A percentile compares a stretch with the other conserved stretches of the same genome.
Conservation (phyloP, 2,113 vertebrate species). For the Brachyhypopomus gauderio region DNA sequence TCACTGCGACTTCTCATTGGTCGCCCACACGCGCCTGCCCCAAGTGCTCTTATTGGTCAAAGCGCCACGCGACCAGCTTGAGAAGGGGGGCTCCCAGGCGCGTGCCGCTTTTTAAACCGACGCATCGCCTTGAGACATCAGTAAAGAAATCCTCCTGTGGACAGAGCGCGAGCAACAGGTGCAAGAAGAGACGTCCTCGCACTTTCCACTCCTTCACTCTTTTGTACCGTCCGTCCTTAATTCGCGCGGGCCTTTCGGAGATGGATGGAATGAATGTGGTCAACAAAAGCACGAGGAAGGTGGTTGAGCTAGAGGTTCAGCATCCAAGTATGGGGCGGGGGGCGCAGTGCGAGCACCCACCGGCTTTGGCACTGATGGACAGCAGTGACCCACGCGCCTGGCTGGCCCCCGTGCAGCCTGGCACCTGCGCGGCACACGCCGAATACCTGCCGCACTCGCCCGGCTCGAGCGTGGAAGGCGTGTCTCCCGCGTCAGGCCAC, state of each 20-base stretch:
- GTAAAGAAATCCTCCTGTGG: conserved; percentile 84
- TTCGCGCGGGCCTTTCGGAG: no score
- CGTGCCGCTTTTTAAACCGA: conserved; percentile 96
- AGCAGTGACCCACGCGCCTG: conserved; percentile 83
- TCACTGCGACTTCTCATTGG: conserved; percentile 79
- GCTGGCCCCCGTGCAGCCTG: conserved; percentile 75
- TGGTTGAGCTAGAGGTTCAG: conserved; percentile 45
- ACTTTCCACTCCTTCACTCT: conserved; percentile 17
- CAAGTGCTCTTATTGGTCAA: conserved; percentile 78
- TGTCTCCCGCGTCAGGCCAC: conserved; percentile 67
- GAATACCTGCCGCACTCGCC: conserved; percentile 80
- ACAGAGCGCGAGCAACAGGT: conserved; percentile 63
- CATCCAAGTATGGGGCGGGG: conserved; percentile 59
- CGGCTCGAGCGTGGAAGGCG: conserved; percentile 72
- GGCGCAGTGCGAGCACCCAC: conserved; percentile 58
- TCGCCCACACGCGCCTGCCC: conserved; percentile 83
- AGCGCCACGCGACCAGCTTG: conserved; percentile 87
- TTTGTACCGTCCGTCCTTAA: background rate
- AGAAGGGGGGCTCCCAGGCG: conserved; percentile 88
- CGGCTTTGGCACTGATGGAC: conserved; percentile 77
- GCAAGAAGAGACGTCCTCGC: conserved; percentile 55
- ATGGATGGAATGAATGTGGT: no score
- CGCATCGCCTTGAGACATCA: conserved; percentile 83
- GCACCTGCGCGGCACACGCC: conserved; percentile 74
- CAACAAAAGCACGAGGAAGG: conserved; percentile 48